Base-by-base conservation (phyloP, 2,888 invertebrate species). In the Caenorhabditis imperialis region DNA sequence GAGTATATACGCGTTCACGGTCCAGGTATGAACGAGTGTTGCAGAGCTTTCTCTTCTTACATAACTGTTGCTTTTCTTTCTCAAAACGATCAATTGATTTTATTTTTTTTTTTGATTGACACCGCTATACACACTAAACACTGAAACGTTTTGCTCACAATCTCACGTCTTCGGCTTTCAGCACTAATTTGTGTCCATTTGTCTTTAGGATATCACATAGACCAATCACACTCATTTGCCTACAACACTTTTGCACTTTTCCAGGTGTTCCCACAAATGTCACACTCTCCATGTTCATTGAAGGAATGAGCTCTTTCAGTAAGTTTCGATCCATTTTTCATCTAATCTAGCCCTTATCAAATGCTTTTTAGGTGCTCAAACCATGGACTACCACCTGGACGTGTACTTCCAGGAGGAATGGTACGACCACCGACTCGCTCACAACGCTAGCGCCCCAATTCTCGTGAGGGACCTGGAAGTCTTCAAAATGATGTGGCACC, bases 331-430 rank as follows among this genome's bases (percentile, higher is more conserved):
- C 22, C 23, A 38, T 3, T 33, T 22, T 54, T 30, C 33, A 47
- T 23, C 12, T 23, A 2, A 53, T 23, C n/a, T 40, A 10, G 10
- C 35, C 8, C 14, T 7, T 30, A 16, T 30, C 48, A 25, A 23
- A 16, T 5, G 25, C 8, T 25, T 51, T 8, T 18, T 18, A 75
- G 75, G 75, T 37, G 87, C 88, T n/a, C 85, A 86, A 76, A 86
- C 87, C 7, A 88, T 88, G 88, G 88, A 88, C 74, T 88, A 85
- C 47, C 85, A 87, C 37, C 61, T 88, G 22, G 88, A 88, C 63
- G 82, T 87, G 74, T 88, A 88, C 73, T 87, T 88, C 55, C 87
- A 87, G 71, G 81, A 84, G 70, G 82, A 83, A 62, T 87, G 86
- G 87, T 65, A 76, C 7, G 87, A 87, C 54, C 74, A 76, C 25